Base-by-base conservation (phyloP, 2,797 vertebrate genomes). In the Acrocephalus scirpaceus region DNA sequence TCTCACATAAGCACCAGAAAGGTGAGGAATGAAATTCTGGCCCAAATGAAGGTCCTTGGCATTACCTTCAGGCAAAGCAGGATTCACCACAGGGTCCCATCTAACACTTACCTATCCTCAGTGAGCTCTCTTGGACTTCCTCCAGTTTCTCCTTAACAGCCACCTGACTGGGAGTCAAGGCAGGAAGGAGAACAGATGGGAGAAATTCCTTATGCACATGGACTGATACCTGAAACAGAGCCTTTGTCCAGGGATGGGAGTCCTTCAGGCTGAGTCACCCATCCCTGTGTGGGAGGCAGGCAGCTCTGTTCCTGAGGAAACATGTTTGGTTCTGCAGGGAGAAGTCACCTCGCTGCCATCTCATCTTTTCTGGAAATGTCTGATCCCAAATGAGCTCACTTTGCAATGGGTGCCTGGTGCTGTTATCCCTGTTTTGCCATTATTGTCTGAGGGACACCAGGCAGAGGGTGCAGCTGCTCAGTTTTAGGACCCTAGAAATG, bases 211-310 rank as follows among this genome's bases (percentile, higher is more conserved):
- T 44, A 21, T 54, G 53, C 88, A 26, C 73, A 56, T 9, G 53
- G 61, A 44, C 23, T 73, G 64, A 23, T 81, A 94, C 83, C 92
- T 95, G 84, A 61, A 90, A 29, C 30, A 32, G 67, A 67, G 90
- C n/a, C 20, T 90, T 92, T 88, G 77, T 90, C 83, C 83, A 23
- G 72, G 74, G 45, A 29, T 42, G 45, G 56, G 34, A 92, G 88
- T 71, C 76, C 94, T 95, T 57, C 57, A 38, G 64, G 34, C 90
- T 96, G 95, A 96, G 71, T 95, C 95, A 96, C 29, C 64, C 83
- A 26, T 84, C 67, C 74, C 16, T 34, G 83, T 79, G 95, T 93
- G 91, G 95, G 96, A 94, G 94, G 70, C 20, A 67, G 88, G 95
- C 85, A 6, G 73, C 73, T 93, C 69, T 48, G 54, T 93, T 94